phyloP scores from a whole-genome alignment of 1,140 invertebrate genomes.

The Epicauta chinensis region DNA sequence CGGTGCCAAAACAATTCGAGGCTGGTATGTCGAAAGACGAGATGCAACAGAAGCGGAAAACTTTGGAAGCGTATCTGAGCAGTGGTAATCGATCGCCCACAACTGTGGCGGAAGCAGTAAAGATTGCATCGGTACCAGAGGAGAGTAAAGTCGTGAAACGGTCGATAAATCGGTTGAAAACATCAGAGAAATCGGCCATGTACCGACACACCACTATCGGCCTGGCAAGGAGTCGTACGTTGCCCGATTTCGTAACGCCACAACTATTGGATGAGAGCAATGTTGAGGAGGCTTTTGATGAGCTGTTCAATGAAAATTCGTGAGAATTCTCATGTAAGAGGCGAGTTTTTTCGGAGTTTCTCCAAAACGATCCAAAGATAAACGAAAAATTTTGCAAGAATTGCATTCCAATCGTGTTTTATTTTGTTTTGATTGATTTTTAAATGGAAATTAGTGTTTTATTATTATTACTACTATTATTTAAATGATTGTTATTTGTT shows the following conservation, averaged over 20 bases:
- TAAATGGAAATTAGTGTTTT: no score
- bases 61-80: slow-evolving; percentile 72
- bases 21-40: slow-evolving; percentile 67
- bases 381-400: no score
- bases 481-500: no score
- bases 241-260: slow-evolving; percentile 56
- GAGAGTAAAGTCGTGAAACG: slow-evolving; percentile 32
- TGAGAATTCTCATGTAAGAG: neutral
- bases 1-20: slow-evolving; percentile 69
- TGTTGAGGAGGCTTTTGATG: slow-evolving; percentile 70
- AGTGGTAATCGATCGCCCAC: slow-evolving; percentile 25
- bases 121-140: no score
- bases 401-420: no score
- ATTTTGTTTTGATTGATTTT: no score
- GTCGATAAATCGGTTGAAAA: slow-evolving; percentile 45
- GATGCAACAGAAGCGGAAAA: slow-evolving; percentile 64
- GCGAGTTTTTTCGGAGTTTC: no score
- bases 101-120: slow-evolving; percentile 5
- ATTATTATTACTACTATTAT: no score
- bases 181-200: slow-evolving; percentile 46
- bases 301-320: slow-evolving; percentile 52
- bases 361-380: no score
- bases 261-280: slow-evolving; percentile 62
- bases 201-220: slow-evolving; percentile 41
- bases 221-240: slow-evolving; percentile 64